Evolutionary conservation across 2,113 vertebrate species (phyloP).

Genomic region (Takifugu flavidus): DNA sequence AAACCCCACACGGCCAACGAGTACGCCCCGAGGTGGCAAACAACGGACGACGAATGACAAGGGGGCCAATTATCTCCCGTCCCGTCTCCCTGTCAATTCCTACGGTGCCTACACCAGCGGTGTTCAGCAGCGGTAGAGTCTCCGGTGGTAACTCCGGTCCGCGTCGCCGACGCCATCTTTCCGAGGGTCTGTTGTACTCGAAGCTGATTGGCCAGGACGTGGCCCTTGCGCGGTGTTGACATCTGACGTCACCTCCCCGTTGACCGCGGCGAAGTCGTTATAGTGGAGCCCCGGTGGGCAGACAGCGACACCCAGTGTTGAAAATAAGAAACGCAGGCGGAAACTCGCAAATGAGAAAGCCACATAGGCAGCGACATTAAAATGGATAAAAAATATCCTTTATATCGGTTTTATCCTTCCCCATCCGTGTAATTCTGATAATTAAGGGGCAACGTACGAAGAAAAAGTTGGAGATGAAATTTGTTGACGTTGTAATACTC

Average conservation of each 20-base stretch:
- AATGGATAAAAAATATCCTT: too few relatives aligned
- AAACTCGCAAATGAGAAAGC: too few relatives aligned
- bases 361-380: too few relatives aligned
- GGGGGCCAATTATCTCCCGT: constrained; percentile 2
- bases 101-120: constrained; percentile 19
- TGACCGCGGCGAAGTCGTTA: background rate
- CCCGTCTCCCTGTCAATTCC: constrained; percentile 18
- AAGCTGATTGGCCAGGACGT: constrained; percentile 58
- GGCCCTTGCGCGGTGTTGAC: constrained; percentile 60
- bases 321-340: too few relatives aligned
- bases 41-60: background rate
- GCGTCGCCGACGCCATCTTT: constrained; percentile 75
- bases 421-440: too few relatives aligned
- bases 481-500: too few relatives aligned
- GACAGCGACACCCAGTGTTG: constrained; percentile 39
- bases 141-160: constrained; percentile 40
- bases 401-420: too few relatives aligned
- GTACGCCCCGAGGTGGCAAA: background rate
- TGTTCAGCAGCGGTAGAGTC: constrained; percentile 41
- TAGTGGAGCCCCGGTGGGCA: background rate
- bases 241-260: constrained; percentile 54
- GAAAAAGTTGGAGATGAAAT: too few relatives aligned
- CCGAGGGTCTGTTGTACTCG: constrained; percentile 42
- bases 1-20: constrained; percentile 3
- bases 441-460: too few relatives aligned